Evolutionary conservation across 1,140 invertebrate genomes (phyloP), one percentile per base, ranked within the genome.

Genomic region (Drosophila triauraria): DNA sequence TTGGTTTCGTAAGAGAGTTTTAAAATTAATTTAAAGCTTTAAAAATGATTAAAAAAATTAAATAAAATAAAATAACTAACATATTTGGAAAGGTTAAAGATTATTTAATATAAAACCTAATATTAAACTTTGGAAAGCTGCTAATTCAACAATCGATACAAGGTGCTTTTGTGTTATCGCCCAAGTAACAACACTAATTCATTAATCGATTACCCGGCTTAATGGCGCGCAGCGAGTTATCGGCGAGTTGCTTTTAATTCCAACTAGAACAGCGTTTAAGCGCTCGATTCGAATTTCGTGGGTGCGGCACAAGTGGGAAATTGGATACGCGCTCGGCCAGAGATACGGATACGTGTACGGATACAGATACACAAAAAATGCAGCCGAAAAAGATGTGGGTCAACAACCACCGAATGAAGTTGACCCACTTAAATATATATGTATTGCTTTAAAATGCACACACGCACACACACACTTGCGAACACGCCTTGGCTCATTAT

Each of bases 321-420:
- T 67, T 74, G 46, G 56, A 65, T 61, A 79, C 71, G 43, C 43
- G 40, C 53, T 48, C 53, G 50, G 38, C 69, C 42, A 54, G 40
- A 44, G 60, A 63, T 42, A 65, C 64, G 51, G 51, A 32, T 44
- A 53, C 23, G 32, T 35, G 30, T 54, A 44, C 58, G 47, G 42
- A 75, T 53, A 59, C 51, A 38, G 46, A 48, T 51, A 59, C 32
- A 60, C 46, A 54, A 40, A 71, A 69, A 62, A 60, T 69, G 67
- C 79, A 80, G 23, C 68, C 84, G 61, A 87, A 88, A 80, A 78
- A 88, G 65, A 88, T 88, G 81, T 88, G 85, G 84, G 84, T 88
- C 84, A 88, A 90, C 85, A 84, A 88, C 85, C 85, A 88, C 84
- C 84, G 77, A 87, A 84, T 81, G 69, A 84, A 90, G 84, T 88